phyloP scores from a whole-genome alignment of 2,797 vertebrate species.

The Channa striata region DNA sequence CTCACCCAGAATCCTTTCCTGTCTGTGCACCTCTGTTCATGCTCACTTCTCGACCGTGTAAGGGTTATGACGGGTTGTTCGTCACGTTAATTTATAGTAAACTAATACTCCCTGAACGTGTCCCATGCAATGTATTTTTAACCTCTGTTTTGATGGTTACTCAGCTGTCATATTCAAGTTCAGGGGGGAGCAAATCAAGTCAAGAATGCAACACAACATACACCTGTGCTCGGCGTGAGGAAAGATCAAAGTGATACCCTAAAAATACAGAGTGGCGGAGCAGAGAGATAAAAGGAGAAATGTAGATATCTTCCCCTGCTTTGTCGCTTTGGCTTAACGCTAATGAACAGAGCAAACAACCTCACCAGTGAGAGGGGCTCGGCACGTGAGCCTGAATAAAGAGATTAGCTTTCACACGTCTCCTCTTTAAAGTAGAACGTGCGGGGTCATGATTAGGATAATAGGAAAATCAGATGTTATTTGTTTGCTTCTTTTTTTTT shows the following conservation, averaged over 20 bases:
- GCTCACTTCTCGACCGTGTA: conserved; percentile 50
- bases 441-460: conserved; percentile 5
- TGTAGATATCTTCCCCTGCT: conserved; percentile 25
- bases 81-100: conserved; percentile 52
- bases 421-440: conserved; percentile 24
- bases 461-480: neutral
- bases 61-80: conserved; percentile 18
- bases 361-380: conserved; percentile 3
- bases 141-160: conserved; percentile 42
- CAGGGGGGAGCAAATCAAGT: conserved; percentile 20
- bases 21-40: conserved; percentile 5
- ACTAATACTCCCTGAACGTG: conserved; percentile 12
- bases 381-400: conserved; percentile 13
- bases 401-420: conserved; percentile 26
- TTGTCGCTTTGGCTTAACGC: conserved; percentile 17
- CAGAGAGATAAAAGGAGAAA: conserved; percentile 43
- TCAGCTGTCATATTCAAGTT: conserved; percentile 3
- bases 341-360: conserved; percentile 43
- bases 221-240: conserved; percentile 21
- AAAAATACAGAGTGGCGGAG: conserved; percentile 34
- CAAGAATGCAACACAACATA: neutral
- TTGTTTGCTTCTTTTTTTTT: neutral
- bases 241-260: conserved; percentile 34
- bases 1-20: no score
- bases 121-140: conserved; percentile 59